A percentile compares a stretch with the other conserved stretches of the same genome.
Conservation (phyloP, 2,888 invertebrate species). For the Euproctis similis region DNA sequence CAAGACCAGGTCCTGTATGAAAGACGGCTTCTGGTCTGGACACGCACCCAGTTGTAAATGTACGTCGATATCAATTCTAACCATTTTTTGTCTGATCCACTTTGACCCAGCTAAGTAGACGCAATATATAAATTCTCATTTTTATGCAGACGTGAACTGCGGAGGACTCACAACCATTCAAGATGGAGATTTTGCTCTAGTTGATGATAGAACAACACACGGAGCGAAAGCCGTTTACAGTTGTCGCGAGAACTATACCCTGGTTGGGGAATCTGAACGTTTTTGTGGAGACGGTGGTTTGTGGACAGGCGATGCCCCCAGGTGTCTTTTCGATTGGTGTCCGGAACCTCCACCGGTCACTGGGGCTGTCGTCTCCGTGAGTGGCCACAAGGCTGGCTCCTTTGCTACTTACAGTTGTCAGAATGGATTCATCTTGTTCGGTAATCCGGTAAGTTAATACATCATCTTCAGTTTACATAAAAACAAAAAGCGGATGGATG, state of each 20-base stretch:
- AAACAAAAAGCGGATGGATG: too few species aligned
- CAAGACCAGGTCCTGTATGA: constrained; percentile 79
- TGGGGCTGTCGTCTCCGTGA: constrained; percentile 82
- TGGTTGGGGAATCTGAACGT: constrained; percentile 83
- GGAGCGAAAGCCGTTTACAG: constrained; percentile 85
- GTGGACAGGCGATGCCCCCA: constrained; percentile 87
- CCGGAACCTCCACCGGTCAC: constrained; percentile 86
- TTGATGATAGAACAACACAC: constrained; percentile 84
- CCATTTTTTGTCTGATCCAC: too few species aligned
- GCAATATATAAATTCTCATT: too few species aligned
- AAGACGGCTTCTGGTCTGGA: constrained; percentile 89
- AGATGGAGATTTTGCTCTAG: constrained; percentile 81
- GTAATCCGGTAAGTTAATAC: constrained; percentile 80
- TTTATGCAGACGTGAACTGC: constrained; percentile 85
- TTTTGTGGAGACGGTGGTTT: constrained; percentile 83
- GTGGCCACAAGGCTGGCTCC: constrained; percentile 86
- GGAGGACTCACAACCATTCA: constrained; percentile 80
- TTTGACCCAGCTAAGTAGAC: too few species aligned
- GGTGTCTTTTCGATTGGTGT: constrained; percentile 92
- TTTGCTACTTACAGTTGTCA: constrained; percentile 88
- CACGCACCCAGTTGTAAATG: constrained; percentile 90
- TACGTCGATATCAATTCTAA: too few species aligned
- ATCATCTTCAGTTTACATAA: too few species aligned
- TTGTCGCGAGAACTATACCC: constrained; percentile 89
- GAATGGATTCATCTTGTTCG: constrained; percentile 88